These are phyloP conservation scores for Characodon lateralis DNA, from an alignment of 2,797 vertebrate species.

Conservation along the genomic window DNA sequence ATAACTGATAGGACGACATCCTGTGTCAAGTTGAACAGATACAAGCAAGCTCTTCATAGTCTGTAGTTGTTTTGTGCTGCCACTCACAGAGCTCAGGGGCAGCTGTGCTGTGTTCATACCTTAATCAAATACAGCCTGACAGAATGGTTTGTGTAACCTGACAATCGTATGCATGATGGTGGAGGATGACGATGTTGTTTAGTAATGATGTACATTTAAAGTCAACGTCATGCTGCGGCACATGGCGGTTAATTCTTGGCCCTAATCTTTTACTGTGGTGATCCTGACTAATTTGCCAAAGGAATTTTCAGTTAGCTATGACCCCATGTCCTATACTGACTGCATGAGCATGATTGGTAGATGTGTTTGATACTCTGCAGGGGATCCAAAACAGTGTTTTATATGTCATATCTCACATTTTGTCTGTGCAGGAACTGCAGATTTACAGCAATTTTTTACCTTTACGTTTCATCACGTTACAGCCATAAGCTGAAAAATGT, in stretches of 20 bases:
- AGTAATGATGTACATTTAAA: background rate
- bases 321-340: conserved; percentile 37
- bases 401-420: background rate
- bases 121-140: conserved; percentile 31
- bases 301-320: conserved; percentile 15
- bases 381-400: background rate
- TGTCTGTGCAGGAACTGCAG: background rate
- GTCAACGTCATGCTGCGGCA: conserved; percentile 4
- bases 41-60: conserved; percentile 17
- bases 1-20: conserved; percentile 47
- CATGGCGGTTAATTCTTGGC: conserved; percentile 18
- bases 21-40: conserved; percentile 27
- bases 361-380: background rate
- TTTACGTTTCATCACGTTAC: background rate
- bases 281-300: conserved; percentile 35
- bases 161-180: conserved; percentile 11
- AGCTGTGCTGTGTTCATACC: conserved; percentile 30
- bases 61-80: conserved; percentile 23
- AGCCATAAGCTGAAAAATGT: background rate
- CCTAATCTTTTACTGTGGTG: conserved; percentile 25
- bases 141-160: conserved; percentile 17
- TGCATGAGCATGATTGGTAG: conserved; percentile 49
- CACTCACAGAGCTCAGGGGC: conserved; percentile 5
- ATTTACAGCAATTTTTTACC: background rate
- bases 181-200: background rate